Evolutionary conservation across 2,113 vertebrate species (phyloP).

Genomic region (Emydura subglobosa): DNA sequence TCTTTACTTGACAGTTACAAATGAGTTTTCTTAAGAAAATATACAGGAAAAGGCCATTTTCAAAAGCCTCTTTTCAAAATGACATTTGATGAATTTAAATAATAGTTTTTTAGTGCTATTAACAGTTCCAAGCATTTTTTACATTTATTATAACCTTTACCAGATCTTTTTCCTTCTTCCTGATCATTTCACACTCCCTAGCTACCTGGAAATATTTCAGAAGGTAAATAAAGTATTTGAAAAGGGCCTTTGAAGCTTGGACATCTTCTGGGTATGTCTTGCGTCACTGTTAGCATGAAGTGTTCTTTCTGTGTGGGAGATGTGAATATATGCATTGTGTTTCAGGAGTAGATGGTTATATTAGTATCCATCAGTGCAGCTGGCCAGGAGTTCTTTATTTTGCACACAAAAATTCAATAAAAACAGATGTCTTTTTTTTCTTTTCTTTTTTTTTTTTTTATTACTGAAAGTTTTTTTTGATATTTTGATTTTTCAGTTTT

Average conservation of each 20-base stretch:
- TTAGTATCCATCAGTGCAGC: background rate
- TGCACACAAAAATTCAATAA: fast-evolving
- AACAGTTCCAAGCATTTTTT: conserved; percentile 62
- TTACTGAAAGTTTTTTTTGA: background rate
- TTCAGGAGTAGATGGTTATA: background rate
- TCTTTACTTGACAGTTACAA: conserved; percentile 39
- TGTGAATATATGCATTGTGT: fast-evolving
- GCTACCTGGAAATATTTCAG: conserved; percentile 41
- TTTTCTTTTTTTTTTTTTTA: too few species aligned
- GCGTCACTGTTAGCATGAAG: background rate
- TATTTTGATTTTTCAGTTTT: background rate
- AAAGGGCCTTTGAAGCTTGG: background rate
- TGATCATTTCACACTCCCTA: background rate
- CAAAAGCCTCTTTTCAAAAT: conserved; percentile 59
- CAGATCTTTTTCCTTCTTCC: conserved; percentile 29
- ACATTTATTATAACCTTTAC: conserved; percentile 57
- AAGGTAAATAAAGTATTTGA: background rate
- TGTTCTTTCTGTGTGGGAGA: background rate
- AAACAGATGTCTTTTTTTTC: background rate
- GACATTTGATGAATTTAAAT: conserved; percentile 64
- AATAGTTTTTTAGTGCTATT: conserved; percentile 19
- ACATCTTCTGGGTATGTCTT: background rate
- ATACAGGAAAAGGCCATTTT: background rate
- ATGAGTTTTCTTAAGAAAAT: conserved; percentile 1
- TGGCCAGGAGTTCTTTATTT: background rate